These are phyloP conservation scores for Petaurus breviceps DNA, from an alignment of 2,113 vertebrate species.

Conservation along the genomic window DNA sequence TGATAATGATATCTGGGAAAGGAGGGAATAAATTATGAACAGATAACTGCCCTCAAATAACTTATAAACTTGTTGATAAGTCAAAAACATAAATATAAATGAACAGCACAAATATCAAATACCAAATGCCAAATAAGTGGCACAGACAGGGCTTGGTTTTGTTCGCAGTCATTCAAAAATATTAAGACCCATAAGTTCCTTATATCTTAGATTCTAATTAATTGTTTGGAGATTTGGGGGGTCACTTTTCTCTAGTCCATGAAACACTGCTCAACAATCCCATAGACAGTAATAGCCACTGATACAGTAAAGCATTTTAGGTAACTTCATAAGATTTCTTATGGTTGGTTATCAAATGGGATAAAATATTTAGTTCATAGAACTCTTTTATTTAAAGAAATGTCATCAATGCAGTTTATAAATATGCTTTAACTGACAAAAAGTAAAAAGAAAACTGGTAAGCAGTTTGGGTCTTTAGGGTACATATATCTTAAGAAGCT, in stretches of 20 bases:
- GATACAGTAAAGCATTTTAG: background rate
- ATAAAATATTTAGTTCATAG: constrained; percentile 27
- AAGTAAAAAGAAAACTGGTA: background rate
- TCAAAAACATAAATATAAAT: background rate
- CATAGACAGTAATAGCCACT: background rate
- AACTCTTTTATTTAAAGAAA: constrained; percentile 23
- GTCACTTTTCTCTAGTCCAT: background rate
- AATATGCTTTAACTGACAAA: constrained; percentile 13
- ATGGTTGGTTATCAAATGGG: constrained; percentile 33
- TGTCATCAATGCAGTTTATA: constrained; percentile 32
- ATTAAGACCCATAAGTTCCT: background rate
- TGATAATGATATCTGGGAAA: no score
- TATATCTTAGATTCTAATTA: background rate
- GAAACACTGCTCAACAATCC: background rate
- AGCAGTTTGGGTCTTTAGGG: constrained; percentile 19
- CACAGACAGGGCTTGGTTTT: background rate
- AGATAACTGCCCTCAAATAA: no score
- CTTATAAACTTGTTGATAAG: no score
- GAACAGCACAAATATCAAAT: background rate
- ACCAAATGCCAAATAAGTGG: background rate
- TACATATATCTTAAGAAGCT: constrained; percentile 13
- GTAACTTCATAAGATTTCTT: background rate
- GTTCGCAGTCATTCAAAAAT: background rate
- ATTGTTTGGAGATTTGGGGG: background rate
- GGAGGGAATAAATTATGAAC: no score